A percentile compares a stretch with the other conserved stretches of the same genome.
Conservation (phyloP, 2,888 invertebrate genomes). For the Xylota segnis region DNA sequence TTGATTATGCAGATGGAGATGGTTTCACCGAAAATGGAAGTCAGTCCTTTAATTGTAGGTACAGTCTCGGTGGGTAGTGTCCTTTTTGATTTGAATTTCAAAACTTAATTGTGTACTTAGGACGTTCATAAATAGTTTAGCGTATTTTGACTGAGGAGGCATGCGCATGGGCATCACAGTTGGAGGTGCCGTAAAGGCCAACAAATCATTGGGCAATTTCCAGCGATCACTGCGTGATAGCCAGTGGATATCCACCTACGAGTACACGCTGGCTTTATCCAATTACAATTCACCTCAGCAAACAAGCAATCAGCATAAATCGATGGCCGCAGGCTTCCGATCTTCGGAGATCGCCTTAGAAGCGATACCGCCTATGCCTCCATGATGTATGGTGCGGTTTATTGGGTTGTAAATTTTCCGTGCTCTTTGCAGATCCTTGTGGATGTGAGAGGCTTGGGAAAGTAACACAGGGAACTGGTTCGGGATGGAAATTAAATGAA, state of each 20-base stretch:
- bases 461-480: background rate
- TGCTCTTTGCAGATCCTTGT: background rate
- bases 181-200: conserved; percentile 27
- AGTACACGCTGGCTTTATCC: conserved; percentile 61
- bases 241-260: conserved; percentile 51
- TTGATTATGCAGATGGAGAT: conserved; percentile 64
- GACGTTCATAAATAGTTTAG: background rate
- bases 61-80: background rate
- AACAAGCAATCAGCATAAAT: conserved; percentile 71
- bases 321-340: conserved; percentile 67
- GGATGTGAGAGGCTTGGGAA: background rate
- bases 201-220: conserved; percentile 65
- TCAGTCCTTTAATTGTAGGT: background rate
- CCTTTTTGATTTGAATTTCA: conserved; percentile 31
- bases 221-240: conserved; percentile 43
- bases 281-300: conserved; percentile 59
- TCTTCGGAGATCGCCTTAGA: conserved; percentile 42
- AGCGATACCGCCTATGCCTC: conserved; percentile 2
- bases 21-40: conserved; percentile 13
- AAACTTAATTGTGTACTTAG: background rate
- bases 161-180: conserved; percentile 20
- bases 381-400: conserved; percentile 33
- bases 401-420: conserved; percentile 21
- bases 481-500: background rate
- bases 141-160: background rate